These are phyloP conservation scores for Stylophora pistillata DNA, from an alignment of 64 coral and sea anemone species.

Conservation along the genomic window DNA sequence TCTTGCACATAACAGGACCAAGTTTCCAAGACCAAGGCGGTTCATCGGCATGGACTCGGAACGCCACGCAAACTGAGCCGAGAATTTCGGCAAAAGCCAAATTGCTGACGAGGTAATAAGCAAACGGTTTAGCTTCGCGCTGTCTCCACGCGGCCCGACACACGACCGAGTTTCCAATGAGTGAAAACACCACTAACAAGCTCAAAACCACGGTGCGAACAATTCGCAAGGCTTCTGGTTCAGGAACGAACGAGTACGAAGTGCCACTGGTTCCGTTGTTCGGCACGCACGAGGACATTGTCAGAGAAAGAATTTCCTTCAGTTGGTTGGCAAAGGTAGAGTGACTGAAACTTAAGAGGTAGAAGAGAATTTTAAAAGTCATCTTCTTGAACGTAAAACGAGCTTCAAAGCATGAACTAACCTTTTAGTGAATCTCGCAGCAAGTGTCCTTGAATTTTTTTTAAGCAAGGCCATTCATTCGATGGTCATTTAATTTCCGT, in stretches of 20 bases:
- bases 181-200: conserved; percentile 17
- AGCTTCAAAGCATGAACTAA: too few relatives aligned
- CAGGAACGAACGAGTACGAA: background rate
- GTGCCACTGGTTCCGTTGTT: background rate
- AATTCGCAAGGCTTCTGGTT: conserved; percentile 12
- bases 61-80: conserved; percentile 40
- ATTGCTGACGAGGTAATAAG: conserved; percentile 68
- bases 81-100: conserved; percentile 80
- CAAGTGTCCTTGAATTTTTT: too few relatives aligned
- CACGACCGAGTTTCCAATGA: conserved; percentile 61
- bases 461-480: background rate
- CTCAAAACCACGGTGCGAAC: conserved; percentile 35
- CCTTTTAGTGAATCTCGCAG: too few relatives aligned
- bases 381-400: background rate
- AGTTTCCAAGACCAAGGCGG: conserved; percentile 66
- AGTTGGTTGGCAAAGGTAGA: background rate
- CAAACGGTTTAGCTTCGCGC: conserved; percentile 32
- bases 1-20: conserved; percentile 77
- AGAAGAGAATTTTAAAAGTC: background rate
- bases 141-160: conserved; percentile 32
- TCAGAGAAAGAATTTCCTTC: background rate
- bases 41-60: conserved; percentile 54
- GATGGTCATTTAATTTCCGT: background rate
- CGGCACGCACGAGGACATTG: background rate
- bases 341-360: background rate